phyloP scores from a whole-genome alignment of 2,797 vertebrate genomes.

The Schizopygopsis malacanthus region DNA sequence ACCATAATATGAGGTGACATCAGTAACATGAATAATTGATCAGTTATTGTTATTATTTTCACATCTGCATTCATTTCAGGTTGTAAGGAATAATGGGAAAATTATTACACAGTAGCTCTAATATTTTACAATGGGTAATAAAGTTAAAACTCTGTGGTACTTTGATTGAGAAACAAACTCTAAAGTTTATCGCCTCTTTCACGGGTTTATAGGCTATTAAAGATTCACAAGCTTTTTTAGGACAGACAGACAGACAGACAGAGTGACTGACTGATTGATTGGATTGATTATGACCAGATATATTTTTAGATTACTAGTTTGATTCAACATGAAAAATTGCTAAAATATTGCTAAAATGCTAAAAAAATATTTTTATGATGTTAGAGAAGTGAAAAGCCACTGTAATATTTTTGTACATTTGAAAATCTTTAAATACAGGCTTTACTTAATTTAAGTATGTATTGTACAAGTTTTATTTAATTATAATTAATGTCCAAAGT shows the following conservation, averaged over 20 bases:
- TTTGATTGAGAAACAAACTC: conserved; percentile 1
- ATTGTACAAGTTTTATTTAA: not conserved
- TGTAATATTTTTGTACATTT: not conserved
- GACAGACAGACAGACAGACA: not conserved
- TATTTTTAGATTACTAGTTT: not conserved
- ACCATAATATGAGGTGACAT: not conserved
- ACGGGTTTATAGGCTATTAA: not conserved
- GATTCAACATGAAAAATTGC: conserved; percentile 2
- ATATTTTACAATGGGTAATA: not conserved
- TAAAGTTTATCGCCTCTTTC: conserved; percentile 4
- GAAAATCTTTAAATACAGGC: conserved; percentile 4
- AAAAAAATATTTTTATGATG: not conserved
- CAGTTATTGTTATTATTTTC: not conserved
- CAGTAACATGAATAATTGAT: not conserved
- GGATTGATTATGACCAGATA: no score
- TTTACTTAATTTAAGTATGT: not conserved
- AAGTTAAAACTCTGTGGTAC: conserved; percentile 6
- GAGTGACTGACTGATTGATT: no score
- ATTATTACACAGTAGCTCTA: not conserved
- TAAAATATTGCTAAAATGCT: no score
- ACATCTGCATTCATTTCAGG: not conserved
- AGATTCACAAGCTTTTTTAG: not conserved
- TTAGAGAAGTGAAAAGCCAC: not conserved
- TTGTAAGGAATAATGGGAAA: not conserved
- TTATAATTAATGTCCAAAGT: not conserved